Percentiles rank a stretch among this genome's conserved stretches.
These are phyloP conservation scores for Allacma fusca DNA, from an alignment of 2,888 invertebrate genomes.

Conservation along the genomic window DNA sequence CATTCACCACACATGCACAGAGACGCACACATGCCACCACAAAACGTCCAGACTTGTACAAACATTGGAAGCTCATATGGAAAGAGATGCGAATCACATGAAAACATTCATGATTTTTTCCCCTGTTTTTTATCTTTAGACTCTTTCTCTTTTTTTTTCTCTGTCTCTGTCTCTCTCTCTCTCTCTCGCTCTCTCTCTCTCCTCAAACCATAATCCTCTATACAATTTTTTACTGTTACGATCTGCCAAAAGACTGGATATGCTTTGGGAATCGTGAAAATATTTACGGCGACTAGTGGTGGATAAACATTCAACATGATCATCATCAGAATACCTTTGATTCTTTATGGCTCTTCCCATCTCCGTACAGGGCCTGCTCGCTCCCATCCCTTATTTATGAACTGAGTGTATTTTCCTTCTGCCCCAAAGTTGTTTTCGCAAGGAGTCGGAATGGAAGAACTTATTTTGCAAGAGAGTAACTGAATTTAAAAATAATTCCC, in stretches of 20 bases:
- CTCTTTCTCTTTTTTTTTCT: background rate
- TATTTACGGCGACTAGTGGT: background rate
- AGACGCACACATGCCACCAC: background rate
- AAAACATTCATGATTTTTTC: conserved; percentile 6
- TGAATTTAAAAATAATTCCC: no score
- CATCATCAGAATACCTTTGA: conserved; percentile 16
- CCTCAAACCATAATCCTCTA: no score
- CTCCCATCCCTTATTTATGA: no score
- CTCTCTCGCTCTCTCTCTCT: no score
- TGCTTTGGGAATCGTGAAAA: conserved; percentile 1
- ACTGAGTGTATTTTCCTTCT: no score
- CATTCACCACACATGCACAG: conserved; percentile 1
- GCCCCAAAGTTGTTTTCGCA: no score
- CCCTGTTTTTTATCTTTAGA: no score
- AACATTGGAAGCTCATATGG: background rate
- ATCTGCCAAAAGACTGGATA: conserved; percentile 19
- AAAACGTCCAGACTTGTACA: background rate
- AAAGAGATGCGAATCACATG: conserved; percentile 4
- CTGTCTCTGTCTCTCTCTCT: no score
- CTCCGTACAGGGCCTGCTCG: no score
- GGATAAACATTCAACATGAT: conserved; percentile 10
- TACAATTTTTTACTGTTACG: conserved; percentile 18
- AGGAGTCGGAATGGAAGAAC: no score
- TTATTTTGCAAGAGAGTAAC: background rate
- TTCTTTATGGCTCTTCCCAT: background rate